Evolutionary conservation across 1,140 invertebrate genomes (phyloP), one percentile per base, ranked within the genome.

Genomic region (Drosophila funebris): DNA sequence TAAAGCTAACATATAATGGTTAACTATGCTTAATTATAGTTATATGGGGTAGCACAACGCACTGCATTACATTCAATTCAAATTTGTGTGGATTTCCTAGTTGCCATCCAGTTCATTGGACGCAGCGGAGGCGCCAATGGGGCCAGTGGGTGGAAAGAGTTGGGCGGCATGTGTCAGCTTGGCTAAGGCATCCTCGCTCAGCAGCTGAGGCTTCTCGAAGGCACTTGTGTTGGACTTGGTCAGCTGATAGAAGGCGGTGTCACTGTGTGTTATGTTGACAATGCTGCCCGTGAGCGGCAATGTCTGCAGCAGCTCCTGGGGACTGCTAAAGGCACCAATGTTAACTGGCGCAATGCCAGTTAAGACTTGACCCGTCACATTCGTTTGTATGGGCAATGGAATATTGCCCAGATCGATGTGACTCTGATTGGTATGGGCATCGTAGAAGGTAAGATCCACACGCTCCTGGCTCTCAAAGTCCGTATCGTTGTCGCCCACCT

Each of bases 361-460:
- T 0, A 93, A 79, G n/a, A 93, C 90, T 56, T 93, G 91, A 2
- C 93, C 93, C 11, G 91, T 93, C 7, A 93, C 81, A 50, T 93
- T 93, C 0, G 93, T 93, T 68, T 93, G 92, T 16, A 93, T 91
- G 27, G 93, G 93, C 31, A 93, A 43, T 8, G 93, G 93, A 8
- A 93, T 93, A 48, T 93, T 91, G 37, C 92, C 92, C 33, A 93
- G 73, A 67, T 93, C 92, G 4, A 93, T 92, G 48, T 91, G 83
- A 22, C 89, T 92, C 18, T 91, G 88, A 69, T 93, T 93, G 31
- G 87, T 89, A 41, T 90, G 84, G 3, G 93, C 92, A 75, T 93
- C 92, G 41, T 92, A 94, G 79, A 94, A 93, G 13, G 93, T 93
- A 5, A 94, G 79, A 76, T 93, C 93, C 0, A 94, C 92, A 70